These are phyloP conservation scores for Ptychochromis oligacanthus DNA, from an alignment of 2,113 vertebrate genomes.

Conservation along the genomic window DNA sequence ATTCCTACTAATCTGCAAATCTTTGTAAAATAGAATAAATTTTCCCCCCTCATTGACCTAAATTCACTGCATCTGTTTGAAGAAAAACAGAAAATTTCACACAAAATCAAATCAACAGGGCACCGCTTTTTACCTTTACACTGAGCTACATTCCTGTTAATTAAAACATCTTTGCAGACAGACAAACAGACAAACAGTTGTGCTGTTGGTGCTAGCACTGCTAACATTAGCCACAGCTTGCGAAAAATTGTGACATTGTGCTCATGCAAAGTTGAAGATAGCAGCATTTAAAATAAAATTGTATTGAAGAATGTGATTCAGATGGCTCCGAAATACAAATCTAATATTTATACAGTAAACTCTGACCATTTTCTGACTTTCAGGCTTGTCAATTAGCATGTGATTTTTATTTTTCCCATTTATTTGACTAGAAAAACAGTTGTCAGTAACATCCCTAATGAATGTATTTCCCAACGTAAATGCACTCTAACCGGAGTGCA, in stretches of 20 bases:
- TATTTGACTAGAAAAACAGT: neutral
- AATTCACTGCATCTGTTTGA: too few relatives aligned
- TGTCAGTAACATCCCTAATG: neutral
- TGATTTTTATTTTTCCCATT: neutral
- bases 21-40: too few relatives aligned
- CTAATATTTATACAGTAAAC: neutral
- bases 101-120: too few relatives aligned
- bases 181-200: too few relatives aligned
- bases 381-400: neutral
- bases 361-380: neutral
- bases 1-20: too few relatives aligned
- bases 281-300: neutral
- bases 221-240: neutral
- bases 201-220: too few relatives aligned
- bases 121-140: too few relatives aligned
- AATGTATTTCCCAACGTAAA: neutral
- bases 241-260: accelerated
- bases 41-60: too few relatives aligned
- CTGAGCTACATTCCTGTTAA: too few relatives aligned
- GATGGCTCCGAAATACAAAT: neutral
- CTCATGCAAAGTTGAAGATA: neutral
- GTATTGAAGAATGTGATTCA: neutral
- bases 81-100: too few relatives aligned
- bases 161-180: too few relatives aligned
- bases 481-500: neutral